phyloP scores from a whole-genome alignment of 2,888 invertebrate species.

The Caenorhabditis virilis region DNA sequence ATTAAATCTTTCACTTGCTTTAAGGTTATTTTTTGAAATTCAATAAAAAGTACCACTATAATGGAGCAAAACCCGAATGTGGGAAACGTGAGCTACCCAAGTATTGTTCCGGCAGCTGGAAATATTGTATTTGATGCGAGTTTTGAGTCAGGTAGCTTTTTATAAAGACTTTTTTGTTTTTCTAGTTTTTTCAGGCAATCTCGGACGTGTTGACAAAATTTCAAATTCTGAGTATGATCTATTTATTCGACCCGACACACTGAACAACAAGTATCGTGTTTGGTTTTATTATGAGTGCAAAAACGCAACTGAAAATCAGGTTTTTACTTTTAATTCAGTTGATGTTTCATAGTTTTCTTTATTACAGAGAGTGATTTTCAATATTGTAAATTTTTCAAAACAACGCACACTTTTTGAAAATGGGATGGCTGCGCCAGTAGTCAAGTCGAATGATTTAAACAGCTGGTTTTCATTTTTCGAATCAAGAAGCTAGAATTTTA shows the following conservation, averaged over 20 bases:
- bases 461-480: constrained; percentile 77
- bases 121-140: constrained; percentile 72
- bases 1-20: too few species aligned
- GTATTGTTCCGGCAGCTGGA: constrained; percentile 69
- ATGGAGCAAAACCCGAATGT: too few species aligned
- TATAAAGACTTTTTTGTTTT: background rate
- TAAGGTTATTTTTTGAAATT: too few species aligned
- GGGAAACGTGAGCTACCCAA: constrained; percentile 71
- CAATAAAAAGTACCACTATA: too few species aligned
- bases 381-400: constrained; percentile 94
- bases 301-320: constrained; percentile 53
- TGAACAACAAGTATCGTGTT: constrained; percentile 86
- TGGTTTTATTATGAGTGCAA: constrained; percentile 94
- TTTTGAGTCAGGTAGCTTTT: constrained; percentile 71
- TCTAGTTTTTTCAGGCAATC: constrained; percentile 46
- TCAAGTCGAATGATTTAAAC: constrained; percentile 79
- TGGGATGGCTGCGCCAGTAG: constrained; percentile 86
- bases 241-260: constrained; percentile 92
- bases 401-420: constrained; percentile 84
- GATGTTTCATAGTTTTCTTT: background rate
- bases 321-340: background rate
- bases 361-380: constrained; percentile 87
- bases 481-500: background rate
- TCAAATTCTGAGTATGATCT: constrained; percentile 82
- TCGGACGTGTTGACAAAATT: constrained; percentile 57